phyloP scores from a whole-genome alignment of 2,113 vertebrate species.

The Myrmecophaga tridactyla region DNA sequence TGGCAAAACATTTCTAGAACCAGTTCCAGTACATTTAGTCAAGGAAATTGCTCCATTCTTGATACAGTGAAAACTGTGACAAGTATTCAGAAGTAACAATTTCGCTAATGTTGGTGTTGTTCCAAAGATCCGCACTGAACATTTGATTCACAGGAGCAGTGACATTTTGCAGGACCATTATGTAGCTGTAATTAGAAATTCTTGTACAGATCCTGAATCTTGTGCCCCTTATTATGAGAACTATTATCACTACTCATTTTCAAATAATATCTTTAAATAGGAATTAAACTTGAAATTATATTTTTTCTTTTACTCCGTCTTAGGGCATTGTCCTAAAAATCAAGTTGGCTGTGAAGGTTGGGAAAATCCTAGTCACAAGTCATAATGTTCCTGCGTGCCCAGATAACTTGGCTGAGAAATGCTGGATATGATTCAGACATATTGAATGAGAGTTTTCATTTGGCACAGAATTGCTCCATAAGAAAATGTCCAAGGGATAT shows the following conservation, averaged over 20 bases:
- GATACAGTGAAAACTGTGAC: neutral
- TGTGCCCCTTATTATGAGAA: neutral
- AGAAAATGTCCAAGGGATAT: conserved; percentile 17
- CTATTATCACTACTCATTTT: neutral
- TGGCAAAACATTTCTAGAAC: conserved; percentile 1
- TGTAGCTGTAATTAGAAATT: neutral
- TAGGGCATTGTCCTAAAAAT: neutral
- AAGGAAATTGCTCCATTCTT: neutral
- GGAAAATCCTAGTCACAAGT: neutral
- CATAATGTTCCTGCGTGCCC: neutral
- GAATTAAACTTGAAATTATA: neutral
- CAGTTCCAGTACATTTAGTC: neutral
- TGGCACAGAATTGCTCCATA: conserved; percentile 15
- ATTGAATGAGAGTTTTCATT: neutral
- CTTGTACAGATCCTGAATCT: neutral
- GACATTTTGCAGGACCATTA: neutral
- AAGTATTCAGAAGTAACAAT: neutral
- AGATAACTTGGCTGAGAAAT: neutral
- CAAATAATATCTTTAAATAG: conserved; percentile 36
- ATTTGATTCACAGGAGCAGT: neutral
- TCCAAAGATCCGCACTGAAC: neutral
- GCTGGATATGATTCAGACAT: neutral
- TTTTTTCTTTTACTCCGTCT: neutral
- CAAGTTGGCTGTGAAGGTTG: neutral
- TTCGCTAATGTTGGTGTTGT: neutral